Conservation (phyloP, 2,113 vertebrate genomes). For the Entelurus aequoreus region DNA sequence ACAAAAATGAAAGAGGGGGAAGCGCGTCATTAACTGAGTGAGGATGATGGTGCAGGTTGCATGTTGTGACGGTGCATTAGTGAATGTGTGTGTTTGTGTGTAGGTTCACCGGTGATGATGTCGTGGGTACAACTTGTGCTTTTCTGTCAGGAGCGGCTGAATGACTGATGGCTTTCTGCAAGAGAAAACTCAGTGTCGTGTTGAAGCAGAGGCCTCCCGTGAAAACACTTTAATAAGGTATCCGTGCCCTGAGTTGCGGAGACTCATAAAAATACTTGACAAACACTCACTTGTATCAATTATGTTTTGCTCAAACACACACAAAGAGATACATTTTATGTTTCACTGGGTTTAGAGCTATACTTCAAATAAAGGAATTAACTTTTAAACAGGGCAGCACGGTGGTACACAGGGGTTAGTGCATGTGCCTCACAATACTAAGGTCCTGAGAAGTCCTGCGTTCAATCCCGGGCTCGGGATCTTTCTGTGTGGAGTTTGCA, state of each 20-base stretch:
- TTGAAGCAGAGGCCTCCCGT: constrained; percentile 38
- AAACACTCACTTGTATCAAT: constrained; percentile 15
- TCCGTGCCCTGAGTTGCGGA: constrained; percentile 12
- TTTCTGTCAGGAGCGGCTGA: constrained; percentile 43
- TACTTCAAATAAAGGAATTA: too few relatives aligned
- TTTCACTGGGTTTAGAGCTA: too few relatives aligned
- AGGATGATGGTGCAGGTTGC: background rate
- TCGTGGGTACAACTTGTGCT: constrained; percentile 45
- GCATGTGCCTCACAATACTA: too few relatives aligned
- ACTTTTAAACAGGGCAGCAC: too few relatives aligned
- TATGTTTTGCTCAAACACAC: constrained; percentile 15
- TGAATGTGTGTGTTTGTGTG: constrained; percentile 13
- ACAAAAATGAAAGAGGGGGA: constrained; percentile 11
- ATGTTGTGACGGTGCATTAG: constrained; percentile 19
- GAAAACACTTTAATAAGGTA: constrained; percentile 29
- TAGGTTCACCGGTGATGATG: constrained; percentile 9
- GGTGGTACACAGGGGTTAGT: too few relatives aligned
- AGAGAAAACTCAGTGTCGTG: constrained; percentile 28
- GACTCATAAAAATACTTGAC: constrained; percentile 21
- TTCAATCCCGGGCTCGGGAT: too few relatives aligned
- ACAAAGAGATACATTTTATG: background rate
- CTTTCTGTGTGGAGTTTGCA: too few relatives aligned
- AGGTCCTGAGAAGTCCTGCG: too few relatives aligned
- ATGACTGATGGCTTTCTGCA: constrained; percentile 49
- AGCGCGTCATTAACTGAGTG: too few relatives aligned